Evolutionary conservation across 2,113 vertebrate species (phyloP).

Genomic region (Boulengeromyrus knoepffleri): DNA sequence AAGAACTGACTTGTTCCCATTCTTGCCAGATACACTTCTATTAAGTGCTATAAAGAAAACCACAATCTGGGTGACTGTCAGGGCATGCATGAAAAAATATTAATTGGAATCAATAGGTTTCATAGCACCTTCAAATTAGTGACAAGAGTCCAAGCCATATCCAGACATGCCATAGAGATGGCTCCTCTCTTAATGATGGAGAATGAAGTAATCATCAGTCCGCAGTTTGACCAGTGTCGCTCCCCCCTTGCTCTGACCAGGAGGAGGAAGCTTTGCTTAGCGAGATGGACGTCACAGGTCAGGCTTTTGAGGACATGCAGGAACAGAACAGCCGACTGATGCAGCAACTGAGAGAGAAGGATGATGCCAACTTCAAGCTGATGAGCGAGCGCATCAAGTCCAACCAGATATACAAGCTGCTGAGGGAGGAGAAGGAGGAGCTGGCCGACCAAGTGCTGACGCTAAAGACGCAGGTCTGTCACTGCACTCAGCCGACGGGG

Average conservation of each 20-base stretch:
- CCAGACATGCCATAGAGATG: neutral
- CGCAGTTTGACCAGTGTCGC: neutral
- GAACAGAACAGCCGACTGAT: slow-evolving; percentile 87
- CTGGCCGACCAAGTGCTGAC: slow-evolving; percentile 82
- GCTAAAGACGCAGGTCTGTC: slow-evolving; percentile 79
- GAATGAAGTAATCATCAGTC: neutral
- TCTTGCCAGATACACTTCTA: neutral
- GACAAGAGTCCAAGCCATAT: neutral
- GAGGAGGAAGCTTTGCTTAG: slow-evolving; percentile 88
- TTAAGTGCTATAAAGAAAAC: neutral
- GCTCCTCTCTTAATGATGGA: neutral
- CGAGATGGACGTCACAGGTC: slow-evolving; percentile 91
- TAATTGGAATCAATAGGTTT: neutral
- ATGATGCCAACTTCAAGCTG: slow-evolving; percentile 90
- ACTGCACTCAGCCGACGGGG: neutral
- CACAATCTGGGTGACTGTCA: neutral
- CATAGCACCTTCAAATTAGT: neutral
- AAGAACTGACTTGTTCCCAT: too few species aligned
- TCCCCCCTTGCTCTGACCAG: slow-evolving; percentile 43
- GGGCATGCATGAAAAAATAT: neutral
- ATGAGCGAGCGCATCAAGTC: slow-evolving; percentile 93
- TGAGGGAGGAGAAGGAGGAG: slow-evolving; percentile 87
- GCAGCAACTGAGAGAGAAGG: slow-evolving; percentile 85
- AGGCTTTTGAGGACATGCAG: slow-evolving; percentile 95
- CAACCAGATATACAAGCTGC: slow-evolving; percentile 91